Evolutionary conservation across 2,888 invertebrate genomes (phyloP).

Genomic region (Mayetiola destructor): DNA sequence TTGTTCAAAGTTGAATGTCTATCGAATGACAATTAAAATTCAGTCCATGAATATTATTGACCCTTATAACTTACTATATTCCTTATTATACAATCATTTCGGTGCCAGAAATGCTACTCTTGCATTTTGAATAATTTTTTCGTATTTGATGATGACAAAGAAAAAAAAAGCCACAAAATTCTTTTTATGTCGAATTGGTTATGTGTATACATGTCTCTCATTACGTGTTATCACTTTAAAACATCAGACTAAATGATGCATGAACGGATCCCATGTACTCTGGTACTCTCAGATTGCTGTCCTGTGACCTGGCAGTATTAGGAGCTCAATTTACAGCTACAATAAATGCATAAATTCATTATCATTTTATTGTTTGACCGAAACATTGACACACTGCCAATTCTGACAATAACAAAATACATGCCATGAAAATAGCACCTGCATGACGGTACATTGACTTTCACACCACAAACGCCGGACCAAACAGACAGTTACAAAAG

Average conservation of each 20-base stretch:
- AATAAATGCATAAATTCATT: too few relatives aligned
- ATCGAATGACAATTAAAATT: conserved; percentile 1
- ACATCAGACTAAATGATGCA: conserved; percentile 10
- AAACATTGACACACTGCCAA: conserved; percentile 6
- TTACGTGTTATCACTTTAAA: conserved; percentile 6
- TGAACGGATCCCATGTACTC: conserved; percentile 4
- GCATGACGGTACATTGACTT: not conserved
- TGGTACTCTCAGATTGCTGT: not conserved
- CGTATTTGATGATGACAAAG: too few relatives aligned
- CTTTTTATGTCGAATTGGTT: not conserved
- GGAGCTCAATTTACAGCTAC: too few relatives aligned
- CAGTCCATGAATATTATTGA: conserved; percentile 12
- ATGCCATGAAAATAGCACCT: not conserved
- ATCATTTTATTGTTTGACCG: too few relatives aligned
- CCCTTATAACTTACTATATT: not conserved
- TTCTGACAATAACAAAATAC: conserved; percentile 4
- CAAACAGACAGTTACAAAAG: too few relatives aligned
- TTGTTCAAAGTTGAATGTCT: not conserved
- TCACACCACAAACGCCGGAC: too few relatives aligned
- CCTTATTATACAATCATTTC: not conserved
- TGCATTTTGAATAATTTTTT: too few relatives aligned
- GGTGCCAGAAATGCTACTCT: too few relatives aligned
- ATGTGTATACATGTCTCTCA: conserved; percentile 2
- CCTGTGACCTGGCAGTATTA: too few relatives aligned
- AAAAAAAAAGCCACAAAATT: not conserved